Percentiles rank a stretch among this genome's conserved stretches.
Conservation (phyloP, 2,113 vertebrate genomes). For the Gallinago jamesoni region DNA sequence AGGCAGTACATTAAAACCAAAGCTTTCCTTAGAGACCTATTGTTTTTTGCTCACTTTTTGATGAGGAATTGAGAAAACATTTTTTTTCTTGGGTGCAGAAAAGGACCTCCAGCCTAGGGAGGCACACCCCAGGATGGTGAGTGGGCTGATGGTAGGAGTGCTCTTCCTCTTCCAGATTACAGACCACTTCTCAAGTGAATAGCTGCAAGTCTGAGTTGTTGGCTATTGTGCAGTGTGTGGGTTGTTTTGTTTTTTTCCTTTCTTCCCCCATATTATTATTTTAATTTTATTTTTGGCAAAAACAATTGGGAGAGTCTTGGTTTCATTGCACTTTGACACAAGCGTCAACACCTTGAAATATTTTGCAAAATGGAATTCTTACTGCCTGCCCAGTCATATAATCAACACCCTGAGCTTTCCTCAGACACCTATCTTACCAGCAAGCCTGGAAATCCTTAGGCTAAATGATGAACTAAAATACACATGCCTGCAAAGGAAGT, state of each 20-base stretch:
- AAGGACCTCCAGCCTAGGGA: not conserved
- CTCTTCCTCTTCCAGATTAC: slow-evolving; percentile 45
- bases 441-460: not conserved
- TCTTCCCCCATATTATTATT: not conserved
- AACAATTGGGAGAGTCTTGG: not conserved
- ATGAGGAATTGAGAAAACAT: not conserved
- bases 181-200: not conserved
- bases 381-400: not conserved
- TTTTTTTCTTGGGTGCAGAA: slow-evolving; percentile 32
- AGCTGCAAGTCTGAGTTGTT: not conserved
- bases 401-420: not conserved
- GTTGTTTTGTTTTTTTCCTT: not conserved
- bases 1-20: not conserved
- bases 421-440: not conserved
- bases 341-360: slow-evolving; percentile 19
- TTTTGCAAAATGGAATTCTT: slow-evolving; percentile 14
- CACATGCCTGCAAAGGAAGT: not conserved
- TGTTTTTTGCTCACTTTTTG: slow-evolving; percentile 7
- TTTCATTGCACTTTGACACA: slow-evolving; percentile 15
- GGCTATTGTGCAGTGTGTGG: not conserved
- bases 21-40: slow-evolving; percentile 15
- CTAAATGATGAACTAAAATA: not conserved
- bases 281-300: slow-evolving; percentile 24
- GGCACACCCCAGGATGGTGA: not conserved
- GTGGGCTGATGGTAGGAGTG: not conserved